A percentile compares a stretch with the other conserved stretches of the same genome.
Conservation (phyloP, 2,797 vertebrate species). For the Pseudochirops cupreus region DNA sequence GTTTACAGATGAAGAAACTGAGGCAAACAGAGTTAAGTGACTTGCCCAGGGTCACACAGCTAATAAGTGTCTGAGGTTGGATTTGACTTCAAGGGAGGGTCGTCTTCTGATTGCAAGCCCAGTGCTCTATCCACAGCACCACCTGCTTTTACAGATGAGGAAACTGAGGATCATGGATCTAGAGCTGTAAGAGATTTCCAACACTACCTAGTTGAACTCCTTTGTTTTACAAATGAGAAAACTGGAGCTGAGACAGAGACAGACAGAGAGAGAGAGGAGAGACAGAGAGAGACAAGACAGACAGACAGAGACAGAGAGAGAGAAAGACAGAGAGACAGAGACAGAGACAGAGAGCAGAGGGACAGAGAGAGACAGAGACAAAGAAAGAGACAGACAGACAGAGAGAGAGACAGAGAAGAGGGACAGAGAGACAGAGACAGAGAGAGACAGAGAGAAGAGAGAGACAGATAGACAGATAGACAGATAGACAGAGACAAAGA, state of each 20-base stretch:
- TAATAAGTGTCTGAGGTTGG: neutral
- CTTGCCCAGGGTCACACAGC: neutral
- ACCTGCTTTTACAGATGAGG: neutral
- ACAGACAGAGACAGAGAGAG: no score
- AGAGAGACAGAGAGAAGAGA: no score
- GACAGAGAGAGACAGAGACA: no score
- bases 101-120: constrained; percentile 13
- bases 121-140: neutral
- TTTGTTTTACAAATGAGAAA: constrained; percentile 35
- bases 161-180: neutral
- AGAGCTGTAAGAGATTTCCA: neutral
- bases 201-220: neutral
- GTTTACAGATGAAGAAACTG: neutral
- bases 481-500: no score
- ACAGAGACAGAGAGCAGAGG: no score
- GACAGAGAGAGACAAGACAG: no score
- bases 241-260: neutral
- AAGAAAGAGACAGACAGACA: no score
- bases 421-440: no score
- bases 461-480: neutral
- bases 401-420: no score
- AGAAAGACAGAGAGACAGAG: no score
- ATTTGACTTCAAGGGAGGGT: neutral
- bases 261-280: no score
- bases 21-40: neutral